Conservation (phyloP, 2,797 vertebrate species). For the Cirrhinus mrigala region DNA sequence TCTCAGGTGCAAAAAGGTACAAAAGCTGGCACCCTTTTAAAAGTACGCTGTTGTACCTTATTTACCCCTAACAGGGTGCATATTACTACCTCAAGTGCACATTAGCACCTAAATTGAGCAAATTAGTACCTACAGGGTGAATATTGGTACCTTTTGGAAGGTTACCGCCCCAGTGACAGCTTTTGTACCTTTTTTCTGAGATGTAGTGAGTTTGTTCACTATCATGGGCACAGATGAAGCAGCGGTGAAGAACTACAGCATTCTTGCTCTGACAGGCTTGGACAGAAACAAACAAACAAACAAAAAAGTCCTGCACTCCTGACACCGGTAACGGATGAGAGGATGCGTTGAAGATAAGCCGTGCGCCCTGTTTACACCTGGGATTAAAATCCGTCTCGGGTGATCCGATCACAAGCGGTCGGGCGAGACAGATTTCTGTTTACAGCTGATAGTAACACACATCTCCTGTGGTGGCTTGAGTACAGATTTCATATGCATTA, state of each 20-base stretch:
- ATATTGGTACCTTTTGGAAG: neutral
- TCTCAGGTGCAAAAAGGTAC: neutral
- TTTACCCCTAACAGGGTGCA: neutral
- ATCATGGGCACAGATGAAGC: neutral
- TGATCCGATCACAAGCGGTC: slow-evolving; percentile 1
- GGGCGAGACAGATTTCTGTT: slow-evolving; percentile 18
- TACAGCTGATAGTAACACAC: neutral
- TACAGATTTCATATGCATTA: neutral
- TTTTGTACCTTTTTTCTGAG: neutral
- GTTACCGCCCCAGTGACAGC: no score
- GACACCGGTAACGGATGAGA: slow-evolving; percentile 63
- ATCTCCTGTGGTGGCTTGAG: neutral
- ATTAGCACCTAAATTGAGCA: no score
- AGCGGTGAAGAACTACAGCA: neutral
- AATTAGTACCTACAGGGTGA: neutral
- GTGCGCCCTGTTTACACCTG: neutral
- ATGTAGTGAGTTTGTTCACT: neutral
- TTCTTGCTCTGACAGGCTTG: slow-evolving; percentile 51
- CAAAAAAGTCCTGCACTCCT: slow-evolving; percentile 37
- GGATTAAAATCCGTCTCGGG: neutral
- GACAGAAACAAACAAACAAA: slow-evolving; percentile 53
- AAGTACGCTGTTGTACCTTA: neutral
- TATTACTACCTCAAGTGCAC: neutral
- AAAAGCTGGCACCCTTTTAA: neutral
- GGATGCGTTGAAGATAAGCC: slow-evolving; percentile 31